Percentiles rank a stretch among this genome's conserved stretches.
Evolutionary conservation across 1,140 invertebrate genomes (phyloP).

Genomic region (Polypedilum vanderplanki): DNA sequence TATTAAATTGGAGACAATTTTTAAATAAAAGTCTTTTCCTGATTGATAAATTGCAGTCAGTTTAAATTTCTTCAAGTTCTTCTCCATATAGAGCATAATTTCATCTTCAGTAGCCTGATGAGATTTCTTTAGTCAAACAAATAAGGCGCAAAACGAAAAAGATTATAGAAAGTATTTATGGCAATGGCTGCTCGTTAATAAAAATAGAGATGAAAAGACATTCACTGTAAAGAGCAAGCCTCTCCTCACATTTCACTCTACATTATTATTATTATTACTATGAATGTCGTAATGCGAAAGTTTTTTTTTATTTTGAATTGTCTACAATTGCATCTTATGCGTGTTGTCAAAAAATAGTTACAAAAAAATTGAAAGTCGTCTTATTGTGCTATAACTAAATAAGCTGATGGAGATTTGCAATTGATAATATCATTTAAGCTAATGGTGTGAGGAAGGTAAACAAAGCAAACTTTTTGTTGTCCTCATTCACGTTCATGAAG

Average conservation of each 20-base stretch:
- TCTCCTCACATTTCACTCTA: constrained; percentile 11
- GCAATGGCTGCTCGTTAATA: neutral
- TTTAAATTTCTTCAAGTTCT: too few species aligned
- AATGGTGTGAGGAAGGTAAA: neutral
- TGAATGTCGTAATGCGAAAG: neutral
- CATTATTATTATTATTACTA: neutral
- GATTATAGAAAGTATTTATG: constrained; percentile 16
- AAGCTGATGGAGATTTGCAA: too few species aligned
- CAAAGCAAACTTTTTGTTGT: neutral
- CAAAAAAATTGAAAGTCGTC: too few species aligned
- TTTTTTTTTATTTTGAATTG: neutral
- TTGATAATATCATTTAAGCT: too few species aligned
- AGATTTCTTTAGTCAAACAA: neutral
- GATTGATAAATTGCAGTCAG: too few species aligned
- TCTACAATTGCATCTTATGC: too few species aligned
- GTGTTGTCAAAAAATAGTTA: too few species aligned
- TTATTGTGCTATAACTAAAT: too few species aligned
- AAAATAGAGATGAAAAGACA: neutral
- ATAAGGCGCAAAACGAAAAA: neutral
- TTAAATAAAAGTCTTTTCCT: too few species aligned
- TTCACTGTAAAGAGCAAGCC: neutral
- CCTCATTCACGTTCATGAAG: neutral
- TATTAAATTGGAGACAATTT: too few species aligned
- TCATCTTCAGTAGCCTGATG: neutral
- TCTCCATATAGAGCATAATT: neutral